Percentiles rank a stretch among this genome's conserved stretches.
Evolutionary conservation across 2,113 vertebrate genomes (phyloP).

Genomic region (Mugil cephalus): DNA sequence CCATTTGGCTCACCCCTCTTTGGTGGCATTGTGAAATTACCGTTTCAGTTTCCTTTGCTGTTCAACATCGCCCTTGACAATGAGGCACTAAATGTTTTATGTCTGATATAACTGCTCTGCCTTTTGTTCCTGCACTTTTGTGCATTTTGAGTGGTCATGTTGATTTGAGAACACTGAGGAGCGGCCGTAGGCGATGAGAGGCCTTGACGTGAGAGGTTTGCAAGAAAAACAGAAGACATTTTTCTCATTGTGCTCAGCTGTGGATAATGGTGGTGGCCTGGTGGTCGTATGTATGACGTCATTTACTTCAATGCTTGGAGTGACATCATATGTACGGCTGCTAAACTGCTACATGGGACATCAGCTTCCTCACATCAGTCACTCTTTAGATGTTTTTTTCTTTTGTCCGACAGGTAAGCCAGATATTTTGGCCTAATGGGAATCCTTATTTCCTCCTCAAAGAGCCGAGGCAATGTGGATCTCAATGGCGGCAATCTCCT

Average conservation of each 20-base stretch:
- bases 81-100: background rate
- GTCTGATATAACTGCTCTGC: conserved; percentile 11
- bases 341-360: conserved; percentile 94
- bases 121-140: conserved; percentile 28
- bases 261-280: conserved; percentile 90
- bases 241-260: conserved; percentile 33
- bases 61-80: conserved; percentile 23
- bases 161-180: background rate
- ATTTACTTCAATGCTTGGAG: conserved; percentile 95
- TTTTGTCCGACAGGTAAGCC: conserved; percentile 62
- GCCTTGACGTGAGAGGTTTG: background rate
- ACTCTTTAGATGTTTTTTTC: background rate
- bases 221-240: background rate
- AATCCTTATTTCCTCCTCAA: conserved; percentile 4
- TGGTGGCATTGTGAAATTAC: conserved; percentile 22
- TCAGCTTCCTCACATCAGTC: conserved; percentile 67
- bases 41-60: conserved; percentile 15
- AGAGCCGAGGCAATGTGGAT: conserved; percentile 6
- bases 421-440: conserved; percentile 12
- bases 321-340: conserved; percentile 98
- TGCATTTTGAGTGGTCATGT: conserved; percentile 3
- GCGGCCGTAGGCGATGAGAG: background rate
- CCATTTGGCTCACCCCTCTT: conserved; percentile 6
- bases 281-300: conserved; percentile 97
- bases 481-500: conserved; percentile 20